phyloP scores from a whole-genome alignment of 1,140 invertebrate genomes.

The Penaeus chinensis region DNA sequence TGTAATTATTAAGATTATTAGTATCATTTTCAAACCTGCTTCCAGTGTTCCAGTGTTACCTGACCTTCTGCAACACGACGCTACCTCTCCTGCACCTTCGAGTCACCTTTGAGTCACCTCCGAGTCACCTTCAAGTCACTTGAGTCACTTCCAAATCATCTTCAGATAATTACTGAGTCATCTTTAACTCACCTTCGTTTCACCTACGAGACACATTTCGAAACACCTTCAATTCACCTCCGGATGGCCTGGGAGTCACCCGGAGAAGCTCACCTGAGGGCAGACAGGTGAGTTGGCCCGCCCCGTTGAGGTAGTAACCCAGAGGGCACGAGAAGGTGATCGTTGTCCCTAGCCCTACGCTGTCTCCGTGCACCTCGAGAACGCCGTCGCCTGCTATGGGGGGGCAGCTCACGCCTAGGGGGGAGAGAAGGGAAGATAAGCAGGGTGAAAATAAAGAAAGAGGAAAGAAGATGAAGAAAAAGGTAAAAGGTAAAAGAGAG shows the following conservation, averaged over 20 bases:
- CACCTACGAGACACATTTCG: not conserved
- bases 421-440: not conserved
- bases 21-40: too few relatives aligned
- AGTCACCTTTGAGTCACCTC: too few relatives aligned
- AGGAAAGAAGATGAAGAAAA: not conserved
- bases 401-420: slow-evolving; percentile 42
- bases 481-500: too few relatives aligned
- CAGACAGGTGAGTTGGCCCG: slow-evolving; percentile 30
- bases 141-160: too few relatives aligned
- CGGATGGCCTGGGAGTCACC: not conserved
- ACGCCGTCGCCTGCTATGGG: slow-evolving; percentile 26
- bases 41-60: too few relatives aligned
- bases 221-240: too few relatives aligned
- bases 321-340: slow-evolving; percentile 47
- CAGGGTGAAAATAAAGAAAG: not conserved
- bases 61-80: too few relatives aligned
- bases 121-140: too few relatives aligned
- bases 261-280: slow-evolving; percentile 27
- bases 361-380: slow-evolving; percentile 43
- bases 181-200: too few relatives aligned
- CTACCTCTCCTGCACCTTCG: too few relatives aligned
- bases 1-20: too few relatives aligned
- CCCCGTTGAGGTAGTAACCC: slow-evolving; percentile 24
- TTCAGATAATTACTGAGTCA: too few relatives aligned
- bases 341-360: slow-evolving; percentile 28